A percentile compares a stretch with the other conserved stretches of the same genome.
phyloP scores from a whole-genome alignment of 2,113 vertebrate genomes.

The Pomatostomus ruficeps region DNA sequence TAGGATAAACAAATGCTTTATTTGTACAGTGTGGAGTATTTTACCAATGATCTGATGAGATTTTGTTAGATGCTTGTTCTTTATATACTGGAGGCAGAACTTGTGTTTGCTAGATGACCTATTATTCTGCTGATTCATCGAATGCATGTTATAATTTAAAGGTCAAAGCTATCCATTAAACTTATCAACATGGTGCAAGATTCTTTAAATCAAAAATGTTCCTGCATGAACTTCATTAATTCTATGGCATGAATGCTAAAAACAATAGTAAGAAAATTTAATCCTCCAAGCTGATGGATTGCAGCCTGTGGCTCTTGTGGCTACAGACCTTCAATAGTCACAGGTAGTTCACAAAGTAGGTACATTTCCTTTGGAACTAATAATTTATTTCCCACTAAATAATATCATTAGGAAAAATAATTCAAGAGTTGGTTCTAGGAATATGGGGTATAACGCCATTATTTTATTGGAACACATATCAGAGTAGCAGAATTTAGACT shows the following conservation, averaged over 20 bases:
- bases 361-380: not conserved
- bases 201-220: slow-evolving; percentile 59
- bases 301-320: not conserved
- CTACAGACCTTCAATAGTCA: not conserved
- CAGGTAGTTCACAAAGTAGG: not conserved
- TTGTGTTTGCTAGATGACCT: slow-evolving; percentile 36
- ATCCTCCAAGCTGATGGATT: not conserved
- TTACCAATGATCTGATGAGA: slow-evolving; percentile 2
- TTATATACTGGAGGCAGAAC: slow-evolving; percentile 11
- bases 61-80: slow-evolving; percentile 26
- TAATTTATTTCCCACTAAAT: not conserved
- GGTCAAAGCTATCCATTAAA: slow-evolving; percentile 82
- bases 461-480: not conserved
- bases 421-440: not conserved
- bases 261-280: not conserved
- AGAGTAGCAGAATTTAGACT: not conserved
- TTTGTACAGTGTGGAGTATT: slow-evolving; percentile 33
- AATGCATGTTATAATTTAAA: slow-evolving; percentile 77
- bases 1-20: slow-evolving; percentile 55
- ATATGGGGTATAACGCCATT: not conserved
- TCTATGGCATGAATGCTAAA: not conserved
- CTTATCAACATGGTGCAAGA: slow-evolving; percentile 74
- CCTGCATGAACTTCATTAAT: slow-evolving; percentile 32
- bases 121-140: slow-evolving; percentile 70
- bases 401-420: not conserved